Evolutionary conservation across 2,113 vertebrate species (phyloP).

Genomic region (Narcine bancroftii): DNA sequence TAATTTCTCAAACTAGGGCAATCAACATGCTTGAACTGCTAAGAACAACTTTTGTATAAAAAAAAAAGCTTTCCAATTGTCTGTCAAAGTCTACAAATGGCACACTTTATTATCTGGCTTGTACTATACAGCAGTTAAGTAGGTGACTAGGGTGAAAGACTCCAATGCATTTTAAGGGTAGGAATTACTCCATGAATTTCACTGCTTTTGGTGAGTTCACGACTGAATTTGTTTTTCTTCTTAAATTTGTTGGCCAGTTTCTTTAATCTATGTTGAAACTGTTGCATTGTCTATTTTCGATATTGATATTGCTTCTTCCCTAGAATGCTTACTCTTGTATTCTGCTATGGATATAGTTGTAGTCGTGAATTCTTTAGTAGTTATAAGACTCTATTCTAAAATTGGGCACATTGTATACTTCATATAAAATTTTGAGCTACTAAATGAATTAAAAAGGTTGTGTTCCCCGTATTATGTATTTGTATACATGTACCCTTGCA

Average conservation of each 20-base stretch:
- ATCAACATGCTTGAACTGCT: not conserved
- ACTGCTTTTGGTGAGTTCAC: conserved; percentile 23
- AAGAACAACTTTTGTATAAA: conserved; percentile 27
- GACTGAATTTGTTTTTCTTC: conserved; percentile 23
- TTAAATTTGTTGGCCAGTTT: conserved; percentile 21
- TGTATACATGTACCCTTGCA: conserved; percentile 37
- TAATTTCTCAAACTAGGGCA: not conserved
- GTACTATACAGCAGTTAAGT: conserved; percentile 15
- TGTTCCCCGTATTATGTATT: conserved; percentile 37
- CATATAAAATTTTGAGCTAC: conserved; percentile 36
- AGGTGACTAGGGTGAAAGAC: conserved; percentile 17
- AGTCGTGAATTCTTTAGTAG: conserved; percentile 32
- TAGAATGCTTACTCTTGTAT: conserved; percentile 25
- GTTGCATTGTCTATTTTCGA: conserved; percentile 32
- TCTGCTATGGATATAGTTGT: conserved; percentile 19
- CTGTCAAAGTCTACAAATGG: conserved; percentile 29
- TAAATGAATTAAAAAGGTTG: conserved; percentile 32
- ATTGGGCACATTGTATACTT: conserved; percentile 31
- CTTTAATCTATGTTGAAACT: conserved; percentile 30
- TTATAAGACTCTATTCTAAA: conserved; percentile 27
- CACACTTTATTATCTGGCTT: conserved; percentile 25
- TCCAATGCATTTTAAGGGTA: conserved; percentile 1
- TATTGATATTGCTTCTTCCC: conserved; percentile 33
- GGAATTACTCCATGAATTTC: not conserved
- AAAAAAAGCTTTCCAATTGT: conserved; percentile 34